Percentiles rank a stretch among this genome's conserved stretches.
phyloP scores from a whole-genome alignment of 2,113 vertebrate species.

The Zingel zingel region DNA sequence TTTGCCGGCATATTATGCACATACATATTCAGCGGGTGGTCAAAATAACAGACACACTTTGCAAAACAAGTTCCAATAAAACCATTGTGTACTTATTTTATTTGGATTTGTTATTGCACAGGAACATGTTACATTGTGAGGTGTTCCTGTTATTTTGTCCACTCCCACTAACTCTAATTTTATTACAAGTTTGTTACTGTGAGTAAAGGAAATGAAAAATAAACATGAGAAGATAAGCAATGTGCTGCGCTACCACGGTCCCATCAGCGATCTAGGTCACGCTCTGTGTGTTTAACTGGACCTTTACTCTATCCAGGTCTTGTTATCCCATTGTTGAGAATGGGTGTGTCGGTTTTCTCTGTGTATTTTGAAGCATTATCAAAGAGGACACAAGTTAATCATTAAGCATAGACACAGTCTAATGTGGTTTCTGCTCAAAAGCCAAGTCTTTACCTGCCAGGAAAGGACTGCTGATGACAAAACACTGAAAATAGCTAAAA shows the following conservation, averaged over 20 bases:
- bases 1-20: no score
- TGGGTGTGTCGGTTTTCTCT: slow-evolving; percentile 3
- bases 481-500: neutral
- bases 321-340: neutral
- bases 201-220: neutral
- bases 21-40: no score
- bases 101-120: no score
- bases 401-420: slow-evolving; percentile 3
- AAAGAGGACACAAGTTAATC: slow-evolving; percentile 12
- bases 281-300: slow-evolving; percentile 14
- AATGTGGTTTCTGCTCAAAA: neutral
- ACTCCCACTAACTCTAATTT: neutral
- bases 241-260: neutral
- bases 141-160: neutral
- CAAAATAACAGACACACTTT: neutral
- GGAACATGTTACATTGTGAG: neutral
- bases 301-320: neutral
- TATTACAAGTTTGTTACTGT: neutral
- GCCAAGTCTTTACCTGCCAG: neutral
- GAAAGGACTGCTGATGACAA: neutral
- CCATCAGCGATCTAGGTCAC: neutral
- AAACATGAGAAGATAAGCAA: neutral
- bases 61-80: neutral
- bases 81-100: no score
- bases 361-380: slow-evolving; percentile 4